These are phyloP conservation scores for Silurus meridionalis DNA, from an alignment of 2,113 vertebrate genomes.

Conservation along the genomic window DNA sequence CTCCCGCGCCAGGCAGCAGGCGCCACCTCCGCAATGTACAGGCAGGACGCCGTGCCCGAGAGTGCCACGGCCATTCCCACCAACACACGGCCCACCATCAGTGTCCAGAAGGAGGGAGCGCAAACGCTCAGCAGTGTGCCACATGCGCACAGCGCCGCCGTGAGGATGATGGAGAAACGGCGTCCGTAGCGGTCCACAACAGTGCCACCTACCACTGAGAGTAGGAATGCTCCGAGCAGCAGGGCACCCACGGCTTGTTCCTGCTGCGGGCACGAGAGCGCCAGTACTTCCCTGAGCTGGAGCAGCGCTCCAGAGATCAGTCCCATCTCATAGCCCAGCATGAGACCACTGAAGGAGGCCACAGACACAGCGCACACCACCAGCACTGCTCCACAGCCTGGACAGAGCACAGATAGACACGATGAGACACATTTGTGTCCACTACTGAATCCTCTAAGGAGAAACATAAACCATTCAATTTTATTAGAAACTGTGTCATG, in stretches of 20 bases:
- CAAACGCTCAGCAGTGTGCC: conserved; percentile 79
- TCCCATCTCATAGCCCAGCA: conserved; percentile 91
- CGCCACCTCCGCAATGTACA: conserved; percentile 92
- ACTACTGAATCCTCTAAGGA: neutral
- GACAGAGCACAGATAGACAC: conserved; percentile 51
- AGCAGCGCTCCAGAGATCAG: conserved; percentile 92
- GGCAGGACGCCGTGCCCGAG: conserved; percentile 86
- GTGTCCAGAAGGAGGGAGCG: conserved; percentile 71
- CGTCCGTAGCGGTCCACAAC: conserved; percentile 89
- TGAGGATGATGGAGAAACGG: conserved; percentile 81
- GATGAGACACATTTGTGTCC: neutral
- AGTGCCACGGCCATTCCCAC: conserved; percentile 89
- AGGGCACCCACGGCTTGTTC: conserved; percentile 88
- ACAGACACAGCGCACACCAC: conserved; percentile 74
- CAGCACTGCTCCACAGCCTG: conserved; percentile 82
- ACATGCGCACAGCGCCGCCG: conserved; percentile 77
- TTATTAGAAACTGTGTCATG: neutral
- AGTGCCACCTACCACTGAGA: conserved; percentile 83
- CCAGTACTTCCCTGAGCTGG: conserved; percentile 80
- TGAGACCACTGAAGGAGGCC: conserved; percentile 88
- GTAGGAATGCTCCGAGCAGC: conserved; percentile 85
- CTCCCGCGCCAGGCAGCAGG: conserved; percentile 85
- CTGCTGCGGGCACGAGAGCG: conserved; percentile 85
- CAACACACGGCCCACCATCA: conserved; percentile 80
- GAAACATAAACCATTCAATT: neutral